These are phyloP conservation scores for Bradypodion ventrale DNA, from an alignment of 2,797 vertebrate species.

Conservation along the genomic window DNA sequence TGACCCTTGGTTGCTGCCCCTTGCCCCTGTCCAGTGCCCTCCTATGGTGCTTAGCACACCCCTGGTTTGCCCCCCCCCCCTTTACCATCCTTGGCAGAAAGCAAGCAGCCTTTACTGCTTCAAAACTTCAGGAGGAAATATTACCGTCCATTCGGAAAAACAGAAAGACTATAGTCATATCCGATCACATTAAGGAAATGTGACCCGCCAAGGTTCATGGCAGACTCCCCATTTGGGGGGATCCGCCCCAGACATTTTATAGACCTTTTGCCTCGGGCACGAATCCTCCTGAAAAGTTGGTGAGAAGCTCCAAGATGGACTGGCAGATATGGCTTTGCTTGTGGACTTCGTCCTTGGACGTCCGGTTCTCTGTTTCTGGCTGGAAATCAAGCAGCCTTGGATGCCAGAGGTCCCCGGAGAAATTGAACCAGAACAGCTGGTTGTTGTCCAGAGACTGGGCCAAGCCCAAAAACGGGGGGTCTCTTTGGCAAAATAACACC, in stretches of 20 bases:
- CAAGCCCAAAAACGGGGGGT: slow-evolving; percentile 25
- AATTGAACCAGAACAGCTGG: slow-evolving; percentile 67
- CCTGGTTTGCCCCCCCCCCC: too few species aligned
- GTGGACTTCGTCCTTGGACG: slow-evolving; percentile 7
- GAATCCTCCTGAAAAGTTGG: accelerated
- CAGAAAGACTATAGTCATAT: too few species aligned
- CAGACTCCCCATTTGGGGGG: too few species aligned
- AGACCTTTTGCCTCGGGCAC: slow-evolving; percentile 61
- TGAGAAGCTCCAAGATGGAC: accelerated
- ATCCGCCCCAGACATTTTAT: background rate
- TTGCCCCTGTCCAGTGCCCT: too few species aligned
- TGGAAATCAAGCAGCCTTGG: slow-evolving; percentile 60
- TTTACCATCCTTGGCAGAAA: too few species aligned
- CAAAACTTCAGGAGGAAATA: too few species aligned
- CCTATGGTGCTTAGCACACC: too few species aligned
- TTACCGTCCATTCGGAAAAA: too few species aligned
- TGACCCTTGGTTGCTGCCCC: too few species aligned
- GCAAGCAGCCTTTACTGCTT: too few species aligned
- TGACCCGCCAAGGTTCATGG: too few species aligned
- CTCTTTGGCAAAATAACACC: slow-evolving; percentile 61
- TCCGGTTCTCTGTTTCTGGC: slow-evolving; percentile 36
- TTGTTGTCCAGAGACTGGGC: slow-evolving; percentile 57
- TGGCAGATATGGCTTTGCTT: background rate
- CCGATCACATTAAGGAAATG: too few species aligned
- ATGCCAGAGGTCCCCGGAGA: slow-evolving; percentile 32